These are phyloP conservation scores for Loriculus beryllinus DNA, from an alignment of 2,797 vertebrate species.

Conservation along the genomic window DNA sequence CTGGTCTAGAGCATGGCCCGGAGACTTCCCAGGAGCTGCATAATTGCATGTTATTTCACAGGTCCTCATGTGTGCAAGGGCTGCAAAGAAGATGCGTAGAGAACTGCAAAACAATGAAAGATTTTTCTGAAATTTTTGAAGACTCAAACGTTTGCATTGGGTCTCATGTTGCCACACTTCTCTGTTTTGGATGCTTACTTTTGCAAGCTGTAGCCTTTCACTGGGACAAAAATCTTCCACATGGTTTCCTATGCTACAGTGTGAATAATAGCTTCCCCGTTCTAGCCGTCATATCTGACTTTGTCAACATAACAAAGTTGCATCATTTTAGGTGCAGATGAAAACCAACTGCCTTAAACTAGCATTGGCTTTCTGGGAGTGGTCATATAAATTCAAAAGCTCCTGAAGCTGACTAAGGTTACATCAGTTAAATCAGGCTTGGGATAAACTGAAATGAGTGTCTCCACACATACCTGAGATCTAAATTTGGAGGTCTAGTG, in stretches of 20 bases:
- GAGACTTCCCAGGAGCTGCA: neutral
- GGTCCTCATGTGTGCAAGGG: neutral
- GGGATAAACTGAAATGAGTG: neutral
- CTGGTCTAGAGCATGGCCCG: neutral
- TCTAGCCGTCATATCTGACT: neutral
- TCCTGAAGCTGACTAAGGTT: neutral
- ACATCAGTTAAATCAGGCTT: neutral
- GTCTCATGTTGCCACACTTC: neutral
- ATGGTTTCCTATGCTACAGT: neutral
- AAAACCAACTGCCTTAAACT: neutral
- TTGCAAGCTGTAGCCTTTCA: neutral
- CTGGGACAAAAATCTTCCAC: neutral
- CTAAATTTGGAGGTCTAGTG: slow-evolving; percentile 16
- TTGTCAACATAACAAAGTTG: neutral
- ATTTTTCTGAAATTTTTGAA: neutral
- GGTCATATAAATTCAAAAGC: neutral
- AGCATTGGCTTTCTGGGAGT: neutral
- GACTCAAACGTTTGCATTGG: neutral
- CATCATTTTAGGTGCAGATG: neutral
- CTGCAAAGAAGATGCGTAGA: neutral
- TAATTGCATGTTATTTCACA: neutral
- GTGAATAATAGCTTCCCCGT: neutral
- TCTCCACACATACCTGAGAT: neutral
- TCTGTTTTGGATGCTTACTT: neutral
- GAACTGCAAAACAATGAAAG: neutral